Base-by-base conservation (phyloP, 2,113 vertebrate species). In the Paramormyrops kingsleyae region DNA sequence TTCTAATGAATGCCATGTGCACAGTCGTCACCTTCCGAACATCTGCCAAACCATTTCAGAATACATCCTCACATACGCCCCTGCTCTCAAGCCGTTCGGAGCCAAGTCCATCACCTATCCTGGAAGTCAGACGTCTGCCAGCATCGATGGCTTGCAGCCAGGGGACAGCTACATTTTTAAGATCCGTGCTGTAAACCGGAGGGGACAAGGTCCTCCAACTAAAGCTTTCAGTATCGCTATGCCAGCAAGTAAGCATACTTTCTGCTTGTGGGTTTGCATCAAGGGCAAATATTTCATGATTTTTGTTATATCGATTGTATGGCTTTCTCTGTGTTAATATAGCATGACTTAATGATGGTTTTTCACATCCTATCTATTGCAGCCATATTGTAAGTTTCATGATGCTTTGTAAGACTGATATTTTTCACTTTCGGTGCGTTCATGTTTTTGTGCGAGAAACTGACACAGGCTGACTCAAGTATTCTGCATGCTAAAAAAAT, bases 121-220 rank as follows among this genome's bases (percentile, higher is more conserved):
- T 70, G 97, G 97, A 93, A 96, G 95, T 92, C 96, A 94, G 59
- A 97, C 96, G 15, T 97, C 98, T 89, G 97, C 98, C 93, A 96
- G 96, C 52, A 94, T 99, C 92, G 97, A 99, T 2, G 97, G 97
- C 87, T 96, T 99, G 88, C 97, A 96, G 91, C 97, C 98, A 0
- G 98, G 99, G 42, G 98, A 99, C 50, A 97, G 98, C 86, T 99
- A 99, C 93, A 96, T 99, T 94, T 99, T 99, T 95, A 99, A 99
- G 95, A 98, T 99, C 39, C 97, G 97, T 91, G 98, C 97, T 35
- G 96, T 97, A 89, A 99, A 99, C 96, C 95, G 98, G 90, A 97
- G 96, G 91, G 99, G 99, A 90, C 96, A 96, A 52, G 98, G 99
- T 91, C 99, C 99, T 91, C 97, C 98, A 92, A 99, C 97, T 93